Evolutionary conservation across 2,888 invertebrate genomes (phyloP), one percentile per base, ranked within the genome.

Genomic region (Nowickia ferox): DNA sequence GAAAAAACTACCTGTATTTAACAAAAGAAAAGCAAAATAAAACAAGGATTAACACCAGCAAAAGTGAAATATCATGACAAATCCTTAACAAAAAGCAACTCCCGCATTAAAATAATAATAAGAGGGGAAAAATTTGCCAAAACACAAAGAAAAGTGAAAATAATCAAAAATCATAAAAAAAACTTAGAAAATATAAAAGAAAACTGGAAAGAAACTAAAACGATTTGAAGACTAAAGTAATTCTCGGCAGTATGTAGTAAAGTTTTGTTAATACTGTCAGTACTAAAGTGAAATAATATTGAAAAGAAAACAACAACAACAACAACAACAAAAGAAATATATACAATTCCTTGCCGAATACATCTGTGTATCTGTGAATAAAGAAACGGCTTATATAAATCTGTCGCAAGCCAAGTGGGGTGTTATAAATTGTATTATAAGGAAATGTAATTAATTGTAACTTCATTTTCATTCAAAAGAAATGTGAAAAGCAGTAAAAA

Each of bases 381-480:
- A 57, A 1, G 10, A 10, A 8, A 63, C 10, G 51, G 22, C 44
- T 46, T n/a, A 55, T 74, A 22, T 11, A 61, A 57, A 72, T 46
- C 44, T 63, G 55, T 42, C 61, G 55, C 61, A 44, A 68, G 48
- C 63, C 51, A 30, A 71, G 65, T 83, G 53, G 61, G 76, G 65
- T 83, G 75, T 61, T 83, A 68, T 76, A 83, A 86, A 86, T 83
- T 79, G 79, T 86, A 40, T 53, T 59, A 69, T 57, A 85, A 78
- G 75, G 75, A 78, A 66, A 66, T 44, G 44, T 61, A 76, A 86
- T 77, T 81, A 81, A 81, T 77, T 74, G 63, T 68, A 13, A 74
- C 30, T 74, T 77, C 15, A 11, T n/a, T 51, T 85, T 66, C 15
- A 11, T 59, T 22, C 38, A 5, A 22, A 13, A n/a, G 22, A 8